A percentile compares a stretch with the other conserved stretches of the same genome.
phyloP scores from a whole-genome alignment of 2,888 invertebrate genomes.

The Chrysomela aeneicollis region DNA sequence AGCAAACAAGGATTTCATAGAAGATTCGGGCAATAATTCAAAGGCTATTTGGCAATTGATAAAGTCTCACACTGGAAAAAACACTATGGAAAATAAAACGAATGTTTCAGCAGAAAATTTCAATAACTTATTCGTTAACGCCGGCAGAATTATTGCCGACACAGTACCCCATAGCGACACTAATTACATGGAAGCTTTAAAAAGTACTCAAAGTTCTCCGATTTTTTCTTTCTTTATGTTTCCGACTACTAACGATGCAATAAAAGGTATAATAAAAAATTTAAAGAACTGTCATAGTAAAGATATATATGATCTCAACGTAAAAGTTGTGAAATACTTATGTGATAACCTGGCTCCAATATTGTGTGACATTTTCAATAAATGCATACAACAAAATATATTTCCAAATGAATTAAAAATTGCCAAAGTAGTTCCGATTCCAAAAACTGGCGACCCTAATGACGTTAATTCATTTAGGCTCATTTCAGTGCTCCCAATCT shows the following conservation, averaged over 20 bases:
- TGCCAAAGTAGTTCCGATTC: background rate
- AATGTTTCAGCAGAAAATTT: too few species aligned
- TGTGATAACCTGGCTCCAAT: background rate
- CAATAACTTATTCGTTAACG: too few species aligned
- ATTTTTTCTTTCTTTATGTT: too few species aligned
- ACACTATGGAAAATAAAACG: too few species aligned
- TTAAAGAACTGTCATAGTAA: background rate
- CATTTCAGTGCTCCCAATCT: too few species aligned
- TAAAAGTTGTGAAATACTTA: background rate
- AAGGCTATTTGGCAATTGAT: background rate
- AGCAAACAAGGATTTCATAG: too few species aligned
- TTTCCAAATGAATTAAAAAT: background rate
- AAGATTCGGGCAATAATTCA: background rate
- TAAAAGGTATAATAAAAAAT: background rate
- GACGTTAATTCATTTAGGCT: background rate
- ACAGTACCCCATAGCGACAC: too few species aligned
- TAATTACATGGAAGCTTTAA: too few species aligned
- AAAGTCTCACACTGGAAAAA: background rate
- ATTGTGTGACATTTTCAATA: background rate
- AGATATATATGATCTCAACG: background rate
- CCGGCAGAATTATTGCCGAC: too few species aligned
- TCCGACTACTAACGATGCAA: too few species aligned
- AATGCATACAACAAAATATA: too few species aligned
- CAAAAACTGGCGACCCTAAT: background rate
- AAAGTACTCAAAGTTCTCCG: too few species aligned